Conservation (phyloP, 2,113 vertebrate genomes). For the Isurus oxyrinchus region DNA sequence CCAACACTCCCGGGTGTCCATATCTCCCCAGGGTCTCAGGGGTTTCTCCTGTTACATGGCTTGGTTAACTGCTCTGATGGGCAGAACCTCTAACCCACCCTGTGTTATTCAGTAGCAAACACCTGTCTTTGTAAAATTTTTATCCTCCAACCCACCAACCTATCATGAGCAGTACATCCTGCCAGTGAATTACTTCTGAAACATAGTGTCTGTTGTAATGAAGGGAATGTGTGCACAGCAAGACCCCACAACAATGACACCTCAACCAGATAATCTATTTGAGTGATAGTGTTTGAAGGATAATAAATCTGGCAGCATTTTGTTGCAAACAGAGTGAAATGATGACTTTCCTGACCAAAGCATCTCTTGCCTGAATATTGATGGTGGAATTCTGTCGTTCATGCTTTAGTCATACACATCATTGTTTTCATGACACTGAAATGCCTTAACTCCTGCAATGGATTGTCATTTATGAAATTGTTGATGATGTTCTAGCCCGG, state of each 20-base stretch:
- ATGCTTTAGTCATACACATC: neutral
- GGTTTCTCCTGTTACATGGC: neutral
- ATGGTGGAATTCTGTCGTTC: neutral
- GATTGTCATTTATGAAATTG: neutral
- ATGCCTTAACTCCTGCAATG: neutral
- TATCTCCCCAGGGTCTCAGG: too few species aligned
- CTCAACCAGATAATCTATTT: neutral
- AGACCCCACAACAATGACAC: neutral
- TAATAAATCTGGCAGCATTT: neutral
- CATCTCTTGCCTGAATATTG: neutral
- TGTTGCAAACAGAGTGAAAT: neutral
- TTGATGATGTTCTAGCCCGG: neutral
- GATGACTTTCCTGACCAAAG: neutral
- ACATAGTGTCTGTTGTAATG: too few species aligned
- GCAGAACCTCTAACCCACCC: neutral
- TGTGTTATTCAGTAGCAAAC: neutral
- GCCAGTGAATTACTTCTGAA: too few species aligned
- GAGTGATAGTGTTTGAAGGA: neutral
- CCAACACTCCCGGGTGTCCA: neutral
- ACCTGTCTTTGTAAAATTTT: neutral
- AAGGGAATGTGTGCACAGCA: too few species aligned
- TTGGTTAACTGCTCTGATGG: neutral
- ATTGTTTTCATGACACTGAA: neutral
- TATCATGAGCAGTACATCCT: too few species aligned
- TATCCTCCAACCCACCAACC: neutral